Evolutionary conservation across 2,113 vertebrate genomes (phyloP).

Genomic region (Misgurnus anguillicaudatus): DNA sequence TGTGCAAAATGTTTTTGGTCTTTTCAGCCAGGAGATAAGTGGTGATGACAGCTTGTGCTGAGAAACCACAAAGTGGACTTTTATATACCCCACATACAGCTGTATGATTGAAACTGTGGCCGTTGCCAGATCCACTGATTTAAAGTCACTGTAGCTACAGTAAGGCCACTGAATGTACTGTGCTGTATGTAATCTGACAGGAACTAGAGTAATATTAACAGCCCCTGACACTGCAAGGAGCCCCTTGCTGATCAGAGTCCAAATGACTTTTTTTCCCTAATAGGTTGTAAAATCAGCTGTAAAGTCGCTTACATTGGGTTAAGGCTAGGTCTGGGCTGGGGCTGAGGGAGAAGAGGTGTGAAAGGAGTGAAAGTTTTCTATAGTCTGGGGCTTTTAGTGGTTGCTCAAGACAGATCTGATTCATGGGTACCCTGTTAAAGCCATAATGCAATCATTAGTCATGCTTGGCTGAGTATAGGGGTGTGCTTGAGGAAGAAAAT

Average conservation of each 20-base stretch:
- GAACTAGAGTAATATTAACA: slow-evolving; percentile 68
- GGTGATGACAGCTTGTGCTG: slow-evolving; percentile 1
- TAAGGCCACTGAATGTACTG: slow-evolving; percentile 36
- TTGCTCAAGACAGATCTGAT: slow-evolving; percentile 34
- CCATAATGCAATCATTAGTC: slow-evolving; percentile 38
- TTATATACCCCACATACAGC: slow-evolving; percentile 45
- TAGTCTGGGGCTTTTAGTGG: slow-evolving; percentile 19
- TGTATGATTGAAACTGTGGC: slow-evolving; percentile 31
- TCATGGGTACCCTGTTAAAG: slow-evolving; percentile 31
- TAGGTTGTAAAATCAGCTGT: slow-evolving; percentile 62
- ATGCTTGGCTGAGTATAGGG: slow-evolving; percentile 5
- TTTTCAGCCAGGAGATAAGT: slow-evolving; percentile 47
- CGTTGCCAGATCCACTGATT: slow-evolving; percentile 60
- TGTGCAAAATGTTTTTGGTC: slow-evolving; percentile 19
- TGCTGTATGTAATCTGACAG: slow-evolving; percentile 59
- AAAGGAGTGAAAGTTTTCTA: slow-evolving; percentile 33
- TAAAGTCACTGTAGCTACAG: slow-evolving; percentile 17
- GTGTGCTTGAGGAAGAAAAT: slow-evolving; percentile 51
- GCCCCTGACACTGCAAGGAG: slow-evolving; percentile 62
- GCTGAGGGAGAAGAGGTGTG: slow-evolving; percentile 52
- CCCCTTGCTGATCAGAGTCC: slow-evolving; percentile 63
- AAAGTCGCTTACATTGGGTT: slow-evolving; percentile 47
- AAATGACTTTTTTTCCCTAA: slow-evolving; percentile 73
- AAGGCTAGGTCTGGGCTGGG: slow-evolving; percentile 45
- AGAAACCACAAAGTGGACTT: slow-evolving; percentile 37